phyloP scores from a whole-genome alignment of 1,140 invertebrate species.

The Acyrthosiphon pisum region DNA sequence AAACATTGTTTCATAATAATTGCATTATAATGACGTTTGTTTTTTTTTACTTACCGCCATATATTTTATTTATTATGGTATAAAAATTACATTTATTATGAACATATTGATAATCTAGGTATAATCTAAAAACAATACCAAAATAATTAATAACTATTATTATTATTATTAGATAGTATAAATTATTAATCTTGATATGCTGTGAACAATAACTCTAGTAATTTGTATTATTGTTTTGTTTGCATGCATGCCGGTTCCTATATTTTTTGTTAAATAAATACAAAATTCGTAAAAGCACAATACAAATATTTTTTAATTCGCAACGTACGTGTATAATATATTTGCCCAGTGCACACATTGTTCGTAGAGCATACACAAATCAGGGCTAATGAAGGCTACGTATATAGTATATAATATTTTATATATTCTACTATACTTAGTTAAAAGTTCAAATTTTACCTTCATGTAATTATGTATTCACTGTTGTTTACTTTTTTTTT shows the following conservation, averaged over 20 bases:
- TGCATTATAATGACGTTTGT: neutral
- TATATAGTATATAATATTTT: neutral
- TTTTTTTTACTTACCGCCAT: neutral
- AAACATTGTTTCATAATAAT: neutral
- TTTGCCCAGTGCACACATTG: neutral
- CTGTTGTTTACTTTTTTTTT: neutral
- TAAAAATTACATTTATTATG: neutral
- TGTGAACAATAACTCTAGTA: slow-evolving; percentile 6
- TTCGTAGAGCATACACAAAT: neutral
- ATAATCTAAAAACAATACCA: neutral
- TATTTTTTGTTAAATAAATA: neutral
- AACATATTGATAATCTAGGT: neutral
- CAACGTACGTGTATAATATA: neutral
- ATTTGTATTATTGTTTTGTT: slow-evolving; percentile 5
- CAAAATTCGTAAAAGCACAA: neutral
- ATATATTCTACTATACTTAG: neutral
- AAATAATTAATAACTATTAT: neutral
- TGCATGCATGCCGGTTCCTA: neutral
- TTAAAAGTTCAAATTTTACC: neutral
- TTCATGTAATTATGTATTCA: neutral
- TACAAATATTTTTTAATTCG: slow-evolving; percentile 2
- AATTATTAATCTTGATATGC: neutral
- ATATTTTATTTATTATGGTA: neutral
- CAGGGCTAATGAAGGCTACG: neutral
- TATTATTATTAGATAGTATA: neutral